phyloP scores from a whole-genome alignment of 2,888 invertebrate species.

The Maniola hyperantus region DNA sequence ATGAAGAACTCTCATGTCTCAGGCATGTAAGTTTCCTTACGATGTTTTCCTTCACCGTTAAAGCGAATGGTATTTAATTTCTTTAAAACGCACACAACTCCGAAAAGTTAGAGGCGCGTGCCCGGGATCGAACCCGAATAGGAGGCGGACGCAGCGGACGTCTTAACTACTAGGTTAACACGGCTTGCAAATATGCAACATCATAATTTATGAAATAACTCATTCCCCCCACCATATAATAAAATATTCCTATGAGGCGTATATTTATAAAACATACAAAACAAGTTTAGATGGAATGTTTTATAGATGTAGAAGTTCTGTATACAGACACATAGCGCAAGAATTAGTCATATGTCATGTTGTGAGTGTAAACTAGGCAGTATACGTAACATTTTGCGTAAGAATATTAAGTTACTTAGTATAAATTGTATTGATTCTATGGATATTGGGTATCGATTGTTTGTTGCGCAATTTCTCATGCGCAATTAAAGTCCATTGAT shows the following conservation, averaged over 20 bases:
- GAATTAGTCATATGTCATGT: constrained; percentile 28
- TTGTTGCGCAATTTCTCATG: constrained; percentile 9
- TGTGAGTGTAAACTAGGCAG: constrained; percentile 21
- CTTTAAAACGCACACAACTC: too few relatives aligned
- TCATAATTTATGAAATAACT: neutral
- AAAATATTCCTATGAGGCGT: neutral
- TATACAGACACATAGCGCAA: constrained; percentile 21
- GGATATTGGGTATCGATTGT: constrained; percentile 10
- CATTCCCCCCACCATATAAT: constrained; percentile 3
- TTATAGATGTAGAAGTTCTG: constrained; percentile 25
- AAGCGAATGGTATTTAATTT: too few relatives aligned
- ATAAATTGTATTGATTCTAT: constrained; percentile 1
- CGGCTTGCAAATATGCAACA: too few relatives aligned
- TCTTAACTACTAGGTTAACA: too few relatives aligned
- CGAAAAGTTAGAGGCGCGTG: too few relatives aligned
- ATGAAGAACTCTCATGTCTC: too few relatives aligned
- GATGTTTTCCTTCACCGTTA: too few relatives aligned
- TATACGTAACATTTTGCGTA: constrained; percentile 22
- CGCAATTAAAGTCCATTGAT: constrained; percentile 17
- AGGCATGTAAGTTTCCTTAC: too few relatives aligned
- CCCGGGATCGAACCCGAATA: too few relatives aligned
- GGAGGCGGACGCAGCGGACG: too few relatives aligned
- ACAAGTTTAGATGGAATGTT: constrained; percentile 31
- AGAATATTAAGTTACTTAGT: constrained; percentile 14
- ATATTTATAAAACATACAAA: constrained; percentile 3